Evolutionary conservation across 1,140 invertebrate genomes (phyloP).

Genomic region (Saccostrea echinata): DNA sequence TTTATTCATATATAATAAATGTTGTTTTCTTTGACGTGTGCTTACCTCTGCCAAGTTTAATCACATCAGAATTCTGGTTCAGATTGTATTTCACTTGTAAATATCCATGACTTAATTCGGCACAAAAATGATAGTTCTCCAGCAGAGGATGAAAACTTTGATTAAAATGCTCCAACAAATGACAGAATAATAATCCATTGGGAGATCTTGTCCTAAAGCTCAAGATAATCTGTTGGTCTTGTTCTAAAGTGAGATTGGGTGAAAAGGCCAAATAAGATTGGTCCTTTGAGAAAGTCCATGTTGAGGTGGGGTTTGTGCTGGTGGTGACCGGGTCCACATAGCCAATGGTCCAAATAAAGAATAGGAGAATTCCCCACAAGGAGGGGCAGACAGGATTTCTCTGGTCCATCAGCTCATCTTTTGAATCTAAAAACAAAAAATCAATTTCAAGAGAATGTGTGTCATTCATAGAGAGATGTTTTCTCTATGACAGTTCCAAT

Average conservation of each 20-base stretch:
- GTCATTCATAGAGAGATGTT: no score
- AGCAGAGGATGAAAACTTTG: conserved; percentile 11
- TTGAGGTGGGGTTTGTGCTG: background rate
- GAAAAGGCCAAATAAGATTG: conserved; percentile 47
- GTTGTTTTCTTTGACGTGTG: background rate
- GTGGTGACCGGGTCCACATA: background rate
- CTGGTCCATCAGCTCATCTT: conserved; percentile 30
- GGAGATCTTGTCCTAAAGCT: conserved; percentile 50
- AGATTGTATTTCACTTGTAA: conserved; percentile 43
- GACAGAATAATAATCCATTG: conserved; percentile 53
- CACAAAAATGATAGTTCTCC: conserved; percentile 53
- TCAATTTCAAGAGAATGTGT: no score
- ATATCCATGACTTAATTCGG: conserved; percentile 44
- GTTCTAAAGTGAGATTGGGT: conserved; percentile 26
- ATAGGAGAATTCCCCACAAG: background rate
- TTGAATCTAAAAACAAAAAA: background rate
- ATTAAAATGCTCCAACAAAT: conserved; percentile 49
- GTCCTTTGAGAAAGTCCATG: conserved; percentile 48
- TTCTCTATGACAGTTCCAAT: no score
- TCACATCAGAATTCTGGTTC: conserved; percentile 38
- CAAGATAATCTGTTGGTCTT: conserved; percentile 48
- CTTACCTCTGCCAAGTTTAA: conserved; percentile 56
- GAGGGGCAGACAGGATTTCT: background rate
- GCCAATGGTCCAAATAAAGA: background rate
- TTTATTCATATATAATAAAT: background rate